Evolutionary conservation across 2,113 vertebrate genomes (phyloP).

Genomic region (Laticauda colubrina): DNA sequence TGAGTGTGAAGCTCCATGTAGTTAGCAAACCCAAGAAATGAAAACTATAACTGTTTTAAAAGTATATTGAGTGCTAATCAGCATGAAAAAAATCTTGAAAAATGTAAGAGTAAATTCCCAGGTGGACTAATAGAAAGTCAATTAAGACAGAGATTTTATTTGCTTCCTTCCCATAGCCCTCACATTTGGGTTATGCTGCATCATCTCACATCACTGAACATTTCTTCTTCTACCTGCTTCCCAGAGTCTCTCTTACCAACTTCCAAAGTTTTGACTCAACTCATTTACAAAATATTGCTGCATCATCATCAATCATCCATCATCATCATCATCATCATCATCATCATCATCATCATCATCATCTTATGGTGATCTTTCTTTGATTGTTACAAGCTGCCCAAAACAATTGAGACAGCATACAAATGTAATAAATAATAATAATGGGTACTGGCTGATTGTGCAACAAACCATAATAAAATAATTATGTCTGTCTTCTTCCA

Average conservation of each 20-base stretch:
- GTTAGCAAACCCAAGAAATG: background rate
- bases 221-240: background rate
- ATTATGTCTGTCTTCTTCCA: background rate
- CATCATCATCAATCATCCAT: background rate
- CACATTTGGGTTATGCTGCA: background rate
- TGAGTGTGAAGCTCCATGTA: background rate
- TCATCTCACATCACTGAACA: background rate
- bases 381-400: background rate
- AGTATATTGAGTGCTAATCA: background rate
- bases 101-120: background rate
- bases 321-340: background rate
- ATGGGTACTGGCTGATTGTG: background rate
- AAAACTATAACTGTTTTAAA: background rate
- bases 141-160: background rate
- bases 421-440: background rate
- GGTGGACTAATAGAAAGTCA: background rate
- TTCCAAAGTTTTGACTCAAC: background rate
- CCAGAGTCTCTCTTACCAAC: background rate
- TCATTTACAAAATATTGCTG: background rate
- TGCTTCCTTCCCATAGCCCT: background rate
- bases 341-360: background rate
- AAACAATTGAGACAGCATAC: background rate
- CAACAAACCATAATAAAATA: background rate
- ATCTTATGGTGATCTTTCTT: background rate
- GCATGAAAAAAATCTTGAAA: background rate